Evolutionary conservation across 2,113 vertebrate species (phyloP).

Genomic region (Cettia cetti): DNA sequence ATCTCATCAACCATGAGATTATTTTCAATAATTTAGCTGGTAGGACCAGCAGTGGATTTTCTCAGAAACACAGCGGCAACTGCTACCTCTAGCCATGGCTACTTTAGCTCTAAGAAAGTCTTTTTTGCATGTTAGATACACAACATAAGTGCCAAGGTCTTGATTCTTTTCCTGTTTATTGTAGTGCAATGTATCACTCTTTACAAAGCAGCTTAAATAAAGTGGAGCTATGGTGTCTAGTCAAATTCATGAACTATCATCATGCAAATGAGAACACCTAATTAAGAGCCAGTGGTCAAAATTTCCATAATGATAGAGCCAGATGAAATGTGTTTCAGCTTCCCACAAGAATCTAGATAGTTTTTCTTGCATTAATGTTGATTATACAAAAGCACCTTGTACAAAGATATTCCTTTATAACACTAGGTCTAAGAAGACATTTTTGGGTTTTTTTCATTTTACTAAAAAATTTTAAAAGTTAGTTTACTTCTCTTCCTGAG

Average conservation of each 20-base stretch:
- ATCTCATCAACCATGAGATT: constrained; percentile 2
- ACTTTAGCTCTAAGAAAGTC: not conserved
- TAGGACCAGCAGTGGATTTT: constrained; percentile 3
- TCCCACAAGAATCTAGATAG: constrained; percentile 31
- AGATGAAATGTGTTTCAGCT: constrained; percentile 43
- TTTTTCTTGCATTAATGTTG: constrained; percentile 43
- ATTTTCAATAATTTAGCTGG: constrained; percentile 25
- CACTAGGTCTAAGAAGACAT: not conserved
- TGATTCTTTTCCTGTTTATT: not conserved
- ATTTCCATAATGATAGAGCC: constrained; percentile 61
- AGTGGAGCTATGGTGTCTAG: not conserved
- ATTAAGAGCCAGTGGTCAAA: constrained; percentile 64
- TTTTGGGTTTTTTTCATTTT: not conserved
- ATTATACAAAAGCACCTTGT: constrained; percentile 30
- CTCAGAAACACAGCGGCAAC: constrained; percentile 14
- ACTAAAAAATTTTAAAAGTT: not conserved
- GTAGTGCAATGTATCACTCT: not conserved
- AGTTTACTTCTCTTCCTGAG: not conserved
- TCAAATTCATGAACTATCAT: constrained; percentile 56
- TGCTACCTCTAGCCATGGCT: not conserved
- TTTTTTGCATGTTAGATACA: constrained; percentile 42
- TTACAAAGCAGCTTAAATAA: constrained; percentile 2
- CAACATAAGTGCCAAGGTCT: not conserved
- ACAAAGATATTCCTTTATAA: not conserved
- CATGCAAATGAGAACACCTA: constrained; percentile 56